These are phyloP conservation scores for Lutraria lutraria DNA, from an alignment of 2,888 invertebrate species.

Conservation along the genomic window DNA sequence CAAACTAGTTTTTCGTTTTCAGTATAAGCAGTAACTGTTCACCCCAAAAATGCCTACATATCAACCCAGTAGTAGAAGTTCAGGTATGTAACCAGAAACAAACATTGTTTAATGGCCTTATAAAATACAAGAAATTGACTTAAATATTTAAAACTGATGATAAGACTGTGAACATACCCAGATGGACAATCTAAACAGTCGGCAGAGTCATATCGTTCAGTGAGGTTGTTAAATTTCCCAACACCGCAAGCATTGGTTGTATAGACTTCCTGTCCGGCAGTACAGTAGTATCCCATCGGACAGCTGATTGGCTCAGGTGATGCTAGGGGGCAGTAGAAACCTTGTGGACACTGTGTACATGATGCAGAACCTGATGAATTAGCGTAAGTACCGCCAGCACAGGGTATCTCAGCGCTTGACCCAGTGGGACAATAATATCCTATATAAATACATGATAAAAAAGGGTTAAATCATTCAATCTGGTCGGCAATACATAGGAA, in stretches of 20 bases:
- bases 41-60: too few relatives aligned
- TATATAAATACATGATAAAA: conserved; percentile 53
- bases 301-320: conserved; percentile 83
- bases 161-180: conserved; percentile 76
- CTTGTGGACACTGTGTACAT: conserved; percentile 81
- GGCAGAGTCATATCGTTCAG: conserved; percentile 70
- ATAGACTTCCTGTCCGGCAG: conserved; percentile 63
- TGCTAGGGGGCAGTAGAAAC: conserved; percentile 82
- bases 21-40: too few relatives aligned
- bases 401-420: conserved; percentile 75
- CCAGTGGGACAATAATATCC: conserved; percentile 82
- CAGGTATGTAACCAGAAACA: too few relatives aligned
- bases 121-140: neutral
- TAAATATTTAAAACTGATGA: neutral
- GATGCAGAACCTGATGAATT: conserved; percentile 75
- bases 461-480: neutral
- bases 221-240: conserved; percentile 84
- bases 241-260: conserved; percentile 78
- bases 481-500: too few relatives aligned
- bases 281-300: conserved; percentile 83
- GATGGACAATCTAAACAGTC: conserved; percentile 83
- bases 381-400: conserved; percentile 79
- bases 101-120: too few relatives aligned
- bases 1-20: too few relatives aligned
- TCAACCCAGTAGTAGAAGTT: too few relatives aligned